Evolutionary conservation across 2,888 invertebrate species (phyloP), one percentile per base, ranked within the genome.

Genomic region (Phyto melanocephala): DNA sequence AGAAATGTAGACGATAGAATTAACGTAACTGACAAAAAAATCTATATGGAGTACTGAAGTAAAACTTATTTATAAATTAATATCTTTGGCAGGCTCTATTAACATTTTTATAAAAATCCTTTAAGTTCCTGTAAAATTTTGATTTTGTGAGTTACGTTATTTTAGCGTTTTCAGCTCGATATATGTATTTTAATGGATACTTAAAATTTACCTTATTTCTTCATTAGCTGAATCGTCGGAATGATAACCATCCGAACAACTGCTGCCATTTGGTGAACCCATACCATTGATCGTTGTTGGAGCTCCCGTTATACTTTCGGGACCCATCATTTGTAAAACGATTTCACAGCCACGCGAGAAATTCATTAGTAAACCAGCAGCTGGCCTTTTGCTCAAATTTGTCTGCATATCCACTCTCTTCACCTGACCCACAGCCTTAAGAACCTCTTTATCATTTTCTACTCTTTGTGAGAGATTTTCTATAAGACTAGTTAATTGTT

Each of bases 381-480:
- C 93, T 0, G 95, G 94, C 86, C 94, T 93, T 90, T 86, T 92
- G 85, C 93, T 95, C 67, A 94, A 93, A 74, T 94, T 92, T 4
- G 94, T 93, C 87, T 94, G 91, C 0, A 93, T 92, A 75, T 94
- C 94, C 65, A 94, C 92, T 80, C 93, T 92, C 88, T 94, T 94
- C 65, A 95, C 92, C 88, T 94, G 94, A 0, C 95, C 94, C 45
- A 95, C 93, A 85, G 94, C 94, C 42, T 94, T 93, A 81, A 98
- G 92, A 68, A 96, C 96, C 76, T 97, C 96, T 91, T 98, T 98
- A 92, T 98, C 98, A 88, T 95, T 95, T 90, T 98, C 96, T 56
- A 98, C 97, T 83, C 98, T 93, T 24, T 95, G 93, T 58, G 95
- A 94, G 47, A 98, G 92, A 85, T 94, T 93, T 50, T 94, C 92